Conservation (phyloP, 2,888 invertebrate species). For the Leistus spinibarbis region DNA sequence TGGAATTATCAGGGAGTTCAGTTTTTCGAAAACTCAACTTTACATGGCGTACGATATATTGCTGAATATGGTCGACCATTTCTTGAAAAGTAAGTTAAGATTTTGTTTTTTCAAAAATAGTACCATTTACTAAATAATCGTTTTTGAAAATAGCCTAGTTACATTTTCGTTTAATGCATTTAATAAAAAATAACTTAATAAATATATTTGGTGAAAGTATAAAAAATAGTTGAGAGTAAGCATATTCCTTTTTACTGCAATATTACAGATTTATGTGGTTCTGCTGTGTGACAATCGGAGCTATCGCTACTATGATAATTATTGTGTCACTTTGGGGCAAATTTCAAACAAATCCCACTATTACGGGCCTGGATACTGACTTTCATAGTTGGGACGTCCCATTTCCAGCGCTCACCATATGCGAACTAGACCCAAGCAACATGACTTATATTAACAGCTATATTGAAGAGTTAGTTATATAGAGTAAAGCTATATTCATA, state of each 20-base stretch:
- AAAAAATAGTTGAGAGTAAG: too few relatives aligned
- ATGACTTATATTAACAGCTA: slow-evolving; percentile 46
- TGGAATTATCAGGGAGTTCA: slow-evolving; percentile 73
- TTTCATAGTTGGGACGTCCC: slow-evolving; percentile 81
- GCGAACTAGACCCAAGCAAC: slow-evolving; percentile 57
- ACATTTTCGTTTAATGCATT: too few relatives aligned
- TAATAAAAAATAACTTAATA: too few relatives aligned
- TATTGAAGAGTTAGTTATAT: slow-evolving; percentile 44
- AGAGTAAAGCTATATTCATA: too few relatives aligned
- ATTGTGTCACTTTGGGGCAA: slow-evolving; percentile 81
- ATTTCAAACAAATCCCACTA: slow-evolving; percentile 83
- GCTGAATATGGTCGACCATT: slow-evolving; percentile 76
- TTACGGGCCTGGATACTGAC: slow-evolving; percentile 80
- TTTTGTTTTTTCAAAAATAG: neutral
- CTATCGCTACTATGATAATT: slow-evolving; percentile 74
- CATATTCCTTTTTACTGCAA: too few relatives aligned
- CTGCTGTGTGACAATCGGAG: slow-evolving; percentile 70
- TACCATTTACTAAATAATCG: neutral
- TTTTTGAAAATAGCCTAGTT: neutral
- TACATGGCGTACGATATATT: slow-evolving; percentile 81
- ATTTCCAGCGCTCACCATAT: slow-evolving; percentile 75
- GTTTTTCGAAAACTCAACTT: slow-evolving; percentile 76
- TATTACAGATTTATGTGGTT: slow-evolving; percentile 78
- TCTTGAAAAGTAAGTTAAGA: slow-evolving; percentile 70
- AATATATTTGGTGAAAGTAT: too few relatives aligned